Evolutionary conservation across 2,113 vertebrate species (phyloP).

Genomic region (Podarcis raffonei): DNA sequence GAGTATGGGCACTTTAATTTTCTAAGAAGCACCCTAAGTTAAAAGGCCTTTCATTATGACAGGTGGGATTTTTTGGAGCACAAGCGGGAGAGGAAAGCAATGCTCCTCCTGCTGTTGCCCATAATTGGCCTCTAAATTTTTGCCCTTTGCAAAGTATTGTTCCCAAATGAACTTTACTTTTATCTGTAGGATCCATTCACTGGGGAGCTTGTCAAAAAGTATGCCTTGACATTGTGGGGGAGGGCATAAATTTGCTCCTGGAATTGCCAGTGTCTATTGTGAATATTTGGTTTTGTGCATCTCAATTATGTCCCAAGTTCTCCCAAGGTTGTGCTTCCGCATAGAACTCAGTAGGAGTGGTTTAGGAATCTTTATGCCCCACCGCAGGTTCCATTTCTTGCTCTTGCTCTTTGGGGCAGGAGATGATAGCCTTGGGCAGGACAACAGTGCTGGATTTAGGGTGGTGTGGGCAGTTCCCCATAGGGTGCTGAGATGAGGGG

Average conservation of each 20-base stretch:
- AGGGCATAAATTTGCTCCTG: not conserved
- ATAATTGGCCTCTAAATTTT: not conserved
- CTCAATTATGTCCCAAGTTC: not conserved
- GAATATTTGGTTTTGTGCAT: not conserved
- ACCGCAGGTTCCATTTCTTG: not conserved
- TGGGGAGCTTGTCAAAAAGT: not conserved
- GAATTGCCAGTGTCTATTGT: not conserved
- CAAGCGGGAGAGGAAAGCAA: not conserved
- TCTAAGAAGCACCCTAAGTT: not conserved
- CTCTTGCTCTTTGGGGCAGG: not conserved
- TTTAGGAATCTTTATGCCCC: not conserved
- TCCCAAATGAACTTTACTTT: not conserved
- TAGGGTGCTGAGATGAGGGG: no score
- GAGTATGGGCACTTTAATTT: not conserved
- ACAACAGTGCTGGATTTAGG: not conserved
- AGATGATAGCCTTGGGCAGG: not conserved
- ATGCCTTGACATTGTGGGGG: not conserved
- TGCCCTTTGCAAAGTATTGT: not conserved
- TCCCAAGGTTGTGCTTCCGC: not conserved
- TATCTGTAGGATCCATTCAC: not conserved
- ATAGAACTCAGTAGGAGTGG: not conserved
- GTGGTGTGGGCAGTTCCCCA: no score
- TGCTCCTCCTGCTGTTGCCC: not conserved
- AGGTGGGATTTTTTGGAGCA: no score
- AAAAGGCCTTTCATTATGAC: not conserved